Conservation (phyloP, 2,888 invertebrate genomes). For the Xestia xanthographa region DNA sequence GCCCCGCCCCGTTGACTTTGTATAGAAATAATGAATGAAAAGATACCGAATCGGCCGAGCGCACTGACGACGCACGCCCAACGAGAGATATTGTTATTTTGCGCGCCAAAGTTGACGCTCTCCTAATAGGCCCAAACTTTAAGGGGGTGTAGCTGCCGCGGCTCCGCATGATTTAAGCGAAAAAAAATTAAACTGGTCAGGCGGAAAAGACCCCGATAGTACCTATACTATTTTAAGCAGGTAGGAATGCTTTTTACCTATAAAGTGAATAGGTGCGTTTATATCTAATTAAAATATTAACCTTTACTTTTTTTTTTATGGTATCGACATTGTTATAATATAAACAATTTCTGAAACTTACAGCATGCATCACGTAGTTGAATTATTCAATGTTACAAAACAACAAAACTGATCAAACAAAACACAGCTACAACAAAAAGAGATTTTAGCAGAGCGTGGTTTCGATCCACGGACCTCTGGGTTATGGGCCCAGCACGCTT, state of each 20-base stretch:
- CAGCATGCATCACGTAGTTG: neutral
- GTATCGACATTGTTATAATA: neutral
- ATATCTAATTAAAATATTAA: neutral
- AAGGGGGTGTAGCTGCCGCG: no score
- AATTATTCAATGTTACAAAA: neutral
- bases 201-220: no score
- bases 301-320: neutral
- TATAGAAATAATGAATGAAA: no score
- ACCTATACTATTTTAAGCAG: no score
- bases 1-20: no score
- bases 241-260: neutral
- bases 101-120: no score
- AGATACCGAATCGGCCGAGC: no score
- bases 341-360: neutral
- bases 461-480: conserved; percentile 98
- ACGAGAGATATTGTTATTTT: no score
- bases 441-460: conserved; percentile 83
- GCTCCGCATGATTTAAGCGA: no score
- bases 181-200: no score
- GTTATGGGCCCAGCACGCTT: conserved; percentile 96
- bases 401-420: neutral
- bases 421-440: conserved; percentile 10
- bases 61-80: no score
- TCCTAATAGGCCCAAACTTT: no score
- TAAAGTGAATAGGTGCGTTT: neutral